phyloP scores from a whole-genome alignment of 2,888 invertebrate genomes.

The Xestia c-nigrum region DNA sequence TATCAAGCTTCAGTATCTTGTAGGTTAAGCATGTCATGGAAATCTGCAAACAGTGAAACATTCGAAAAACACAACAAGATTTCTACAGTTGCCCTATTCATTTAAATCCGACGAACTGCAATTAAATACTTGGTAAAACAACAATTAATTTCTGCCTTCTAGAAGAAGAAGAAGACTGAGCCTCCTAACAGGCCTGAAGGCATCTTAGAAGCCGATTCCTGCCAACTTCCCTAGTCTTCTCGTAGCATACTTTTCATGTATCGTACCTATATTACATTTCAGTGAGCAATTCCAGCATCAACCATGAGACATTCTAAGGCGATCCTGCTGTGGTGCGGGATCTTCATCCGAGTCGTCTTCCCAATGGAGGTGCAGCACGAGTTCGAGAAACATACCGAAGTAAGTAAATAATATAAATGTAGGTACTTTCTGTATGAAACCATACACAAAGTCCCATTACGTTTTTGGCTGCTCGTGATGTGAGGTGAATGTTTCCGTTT shows the following conservation, averaged over 20 bases:
- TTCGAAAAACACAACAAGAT: not conserved
- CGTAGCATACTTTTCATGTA: not conserved
- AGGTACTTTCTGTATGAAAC: no score
- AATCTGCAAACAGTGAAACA: not conserved
- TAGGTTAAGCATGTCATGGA: not conserved
- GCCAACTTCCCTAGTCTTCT: no score
- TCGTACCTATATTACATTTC: conserved; percentile 11
- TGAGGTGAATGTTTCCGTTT: no score
- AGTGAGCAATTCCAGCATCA: conserved; percentile 28
- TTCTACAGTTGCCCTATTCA: not conserved
- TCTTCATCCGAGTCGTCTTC: conserved; percentile 67
- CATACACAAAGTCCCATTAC: no score
- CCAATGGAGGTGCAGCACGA: conserved; percentile 74
- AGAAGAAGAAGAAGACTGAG: not conserved
- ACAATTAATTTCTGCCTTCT: no score
- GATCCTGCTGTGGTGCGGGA: conserved; percentile 68
- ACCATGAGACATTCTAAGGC: conserved; percentile 69
- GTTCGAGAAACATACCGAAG: conserved; percentile 69
- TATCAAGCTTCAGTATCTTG: not conserved
- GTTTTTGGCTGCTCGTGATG: no score
- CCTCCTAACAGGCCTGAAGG: not conserved
- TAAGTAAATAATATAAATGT: conserved; percentile 24
- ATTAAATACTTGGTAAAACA: not conserved
- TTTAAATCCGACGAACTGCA: not conserved
- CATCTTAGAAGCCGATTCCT: no score